These are phyloP conservation scores for Tridacna gigas DNA, from an alignment of 2,888 invertebrate genomes.

Conservation along the genomic window DNA sequence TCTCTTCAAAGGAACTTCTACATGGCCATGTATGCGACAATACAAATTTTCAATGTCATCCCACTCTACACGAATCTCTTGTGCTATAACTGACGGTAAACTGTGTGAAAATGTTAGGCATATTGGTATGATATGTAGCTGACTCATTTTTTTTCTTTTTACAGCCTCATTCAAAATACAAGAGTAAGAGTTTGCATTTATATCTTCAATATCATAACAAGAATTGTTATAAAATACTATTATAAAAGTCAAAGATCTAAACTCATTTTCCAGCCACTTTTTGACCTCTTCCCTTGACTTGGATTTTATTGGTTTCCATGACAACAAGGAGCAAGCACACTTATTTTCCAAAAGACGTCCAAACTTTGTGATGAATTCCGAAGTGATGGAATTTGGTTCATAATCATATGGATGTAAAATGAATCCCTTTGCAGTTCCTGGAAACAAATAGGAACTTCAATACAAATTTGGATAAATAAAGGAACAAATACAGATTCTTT, in stretches of 20 bases:
- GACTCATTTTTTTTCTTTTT: not conserved
- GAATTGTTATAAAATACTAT: constrained; percentile 9
- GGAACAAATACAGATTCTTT: too few relatives aligned
- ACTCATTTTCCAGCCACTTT: constrained; percentile 13
- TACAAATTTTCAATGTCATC: constrained; percentile 14
- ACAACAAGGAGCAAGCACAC: not conserved
- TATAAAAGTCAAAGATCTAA: not conserved
- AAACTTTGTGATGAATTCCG: not conserved
- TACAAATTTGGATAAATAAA: too few relatives aligned
- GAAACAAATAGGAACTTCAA: not conserved
- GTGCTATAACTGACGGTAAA: not conserved
- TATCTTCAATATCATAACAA: not conserved
- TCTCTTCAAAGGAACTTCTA: not conserved
- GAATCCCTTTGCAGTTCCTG: not conserved
- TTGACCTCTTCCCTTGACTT: not conserved
- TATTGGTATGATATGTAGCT: constrained; percentile 6
- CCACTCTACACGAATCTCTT: not conserved
- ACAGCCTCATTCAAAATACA: constrained; percentile 1
- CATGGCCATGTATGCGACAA: constrained; percentile 14
- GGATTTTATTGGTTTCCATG: constrained; percentile 1
- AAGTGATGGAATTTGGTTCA: not conserved
- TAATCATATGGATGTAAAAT: constrained; percentile 12
- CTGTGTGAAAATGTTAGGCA: not conserved
- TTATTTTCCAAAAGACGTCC: not conserved
- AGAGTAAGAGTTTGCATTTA: not conserved